phyloP scores from a whole-genome alignment of 2,888 invertebrate genomes.

The Sialis fuliginosa region DNA sequence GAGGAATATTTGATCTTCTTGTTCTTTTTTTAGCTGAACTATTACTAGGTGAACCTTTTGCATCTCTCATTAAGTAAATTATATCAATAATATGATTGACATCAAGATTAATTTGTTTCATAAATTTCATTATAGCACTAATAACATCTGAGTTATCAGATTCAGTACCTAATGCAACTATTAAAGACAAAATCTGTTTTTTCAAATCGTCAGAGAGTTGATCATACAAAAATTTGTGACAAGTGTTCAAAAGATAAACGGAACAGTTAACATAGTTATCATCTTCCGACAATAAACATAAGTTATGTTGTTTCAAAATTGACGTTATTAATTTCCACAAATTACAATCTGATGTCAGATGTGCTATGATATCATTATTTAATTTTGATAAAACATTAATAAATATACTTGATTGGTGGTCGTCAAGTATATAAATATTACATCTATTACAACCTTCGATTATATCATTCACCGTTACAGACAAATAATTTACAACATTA shows the following conservation, averaged over 20 bases:
- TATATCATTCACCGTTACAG: background rate
- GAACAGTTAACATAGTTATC: conserved; percentile 27
- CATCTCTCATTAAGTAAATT: conserved; percentile 39
- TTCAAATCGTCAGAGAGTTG: conserved; percentile 30
- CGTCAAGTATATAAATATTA: background rate
- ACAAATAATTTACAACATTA: conserved; percentile 14
- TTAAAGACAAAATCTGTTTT: conserved; percentile 27
- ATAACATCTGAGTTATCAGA: conserved; percentile 41
- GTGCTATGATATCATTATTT: conserved; percentile 28
- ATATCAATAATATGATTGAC: conserved; percentile 39
- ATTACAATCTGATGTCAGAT: conserved; percentile 24
- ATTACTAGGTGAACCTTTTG: conserved; percentile 23
- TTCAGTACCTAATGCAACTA: conserved; percentile 35
- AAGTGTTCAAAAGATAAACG: conserved; percentile 33
- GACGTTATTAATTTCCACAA: conserved; percentile 40
- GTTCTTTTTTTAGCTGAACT: conserved; percentile 25
- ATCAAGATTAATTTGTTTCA: conserved; percentile 47
- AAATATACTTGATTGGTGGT: conserved; percentile 17
- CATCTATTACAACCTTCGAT: background rate
- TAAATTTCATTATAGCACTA: conserved; percentile 38
- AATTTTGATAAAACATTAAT: conserved; percentile 24
- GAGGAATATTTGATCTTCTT: conserved; percentile 29
- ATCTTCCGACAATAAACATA: conserved; percentile 22
- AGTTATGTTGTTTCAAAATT: conserved; percentile 33
- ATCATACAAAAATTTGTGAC: conserved; percentile 35